Conservation (phyloP, 1,140 invertebrate species). For the Aphelenchoides avenae region DNA sequence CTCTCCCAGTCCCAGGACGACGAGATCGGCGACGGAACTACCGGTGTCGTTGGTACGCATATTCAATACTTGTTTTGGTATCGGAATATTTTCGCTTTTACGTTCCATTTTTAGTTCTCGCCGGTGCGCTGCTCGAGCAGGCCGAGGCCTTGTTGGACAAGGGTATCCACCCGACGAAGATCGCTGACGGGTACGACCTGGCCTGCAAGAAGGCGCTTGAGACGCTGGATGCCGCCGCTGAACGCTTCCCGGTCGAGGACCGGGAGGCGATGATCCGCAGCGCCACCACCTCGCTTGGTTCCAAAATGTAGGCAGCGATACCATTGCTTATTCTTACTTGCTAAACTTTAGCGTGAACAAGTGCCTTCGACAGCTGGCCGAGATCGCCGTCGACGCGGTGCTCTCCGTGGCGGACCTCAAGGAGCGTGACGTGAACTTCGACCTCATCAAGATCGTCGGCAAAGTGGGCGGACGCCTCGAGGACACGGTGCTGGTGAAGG, state of each 20-base stretch:
- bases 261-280: slow-evolving; percentile 83
- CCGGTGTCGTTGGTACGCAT: slow-evolving; percentile 85
- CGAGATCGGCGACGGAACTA: slow-evolving; percentile 99
- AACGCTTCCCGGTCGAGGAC: slow-evolving; percentile 82
- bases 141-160: slow-evolving; percentile 85
- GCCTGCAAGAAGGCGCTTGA: slow-evolving; percentile 83
- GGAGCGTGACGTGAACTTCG: slow-evolving; percentile 94
- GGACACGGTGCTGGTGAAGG: slow-evolving; percentile 90
- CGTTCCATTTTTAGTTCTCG: slow-evolving; percentile 66
- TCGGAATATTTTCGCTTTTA: slow-evolving; percentile 9
- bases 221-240: slow-evolving; percentile 80
- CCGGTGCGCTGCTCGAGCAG: slow-evolving; percentile 88
- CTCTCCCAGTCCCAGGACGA: slow-evolving; percentile 97
- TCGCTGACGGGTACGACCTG: slow-evolving; percentile 96
- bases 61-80: no score
- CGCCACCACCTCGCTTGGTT: slow-evolving; percentile 95
- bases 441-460: slow-evolving; percentile 95
- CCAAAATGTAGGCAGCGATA: no score
- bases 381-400: slow-evolving; percentile 95
- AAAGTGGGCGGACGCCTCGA: slow-evolving; percentile 96
- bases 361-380: slow-evolving; percentile 87
- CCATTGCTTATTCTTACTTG: slow-evolving; percentile 1
- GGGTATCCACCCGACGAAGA: slow-evolving; percentile 96
- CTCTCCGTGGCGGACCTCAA: slow-evolving; percentile 87
- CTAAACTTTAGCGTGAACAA: slow-evolving; percentile 55